Evolutionary conservation across 1,140 invertebrate species (phyloP), one percentile per base, ranked within the genome.

Genomic region (Hydropsyche tenuis): DNA sequence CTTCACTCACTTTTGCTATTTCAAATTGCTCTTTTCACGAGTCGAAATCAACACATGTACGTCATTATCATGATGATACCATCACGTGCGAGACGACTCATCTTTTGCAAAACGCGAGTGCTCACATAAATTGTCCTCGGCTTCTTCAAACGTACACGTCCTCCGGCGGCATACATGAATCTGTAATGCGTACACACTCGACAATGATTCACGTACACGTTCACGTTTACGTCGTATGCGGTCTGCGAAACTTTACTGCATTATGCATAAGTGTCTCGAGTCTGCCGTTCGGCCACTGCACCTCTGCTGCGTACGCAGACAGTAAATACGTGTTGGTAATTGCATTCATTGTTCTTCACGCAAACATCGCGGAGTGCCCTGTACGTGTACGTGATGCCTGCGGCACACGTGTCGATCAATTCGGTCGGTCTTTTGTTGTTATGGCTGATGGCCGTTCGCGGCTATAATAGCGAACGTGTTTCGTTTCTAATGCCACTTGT

Each of bases 281-380:
- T 42, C 30, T 16, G n/a, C 63, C 30, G 1, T 42, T 66, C 3
- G 42, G 18, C 22, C 12, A 63, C 27, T n/a, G 60, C 4, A 22
- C 12, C 4, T 18, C 4, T 4, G 60, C 7, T 63, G 60, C 60
- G 37, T 20, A 27, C n/a, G 63, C 14, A 11, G 1, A n/a, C 63
- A 16, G 56, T 62, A 62, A 62, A 16, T 43, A 27, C 27, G 45
- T 18, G 48, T 14, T 14, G 27, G 45, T 77, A 77, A 77, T 77
- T 74, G 75, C 75, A 70, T 77, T 77, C 73, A 74, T 77, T 74
- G 75, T 77, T 74, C 69, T 51, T 27, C 48, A 43, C 75, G 46
- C 66, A 25, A 63, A 30, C 56, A 65, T 60, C 56, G 14, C 16
- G 18, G 6, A 53, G 1, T 22, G 37, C 18, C 66, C 62, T 37